phyloP scores from a whole-genome alignment of 2,797 vertebrate genomes.

The Molossus molossus region DNA sequence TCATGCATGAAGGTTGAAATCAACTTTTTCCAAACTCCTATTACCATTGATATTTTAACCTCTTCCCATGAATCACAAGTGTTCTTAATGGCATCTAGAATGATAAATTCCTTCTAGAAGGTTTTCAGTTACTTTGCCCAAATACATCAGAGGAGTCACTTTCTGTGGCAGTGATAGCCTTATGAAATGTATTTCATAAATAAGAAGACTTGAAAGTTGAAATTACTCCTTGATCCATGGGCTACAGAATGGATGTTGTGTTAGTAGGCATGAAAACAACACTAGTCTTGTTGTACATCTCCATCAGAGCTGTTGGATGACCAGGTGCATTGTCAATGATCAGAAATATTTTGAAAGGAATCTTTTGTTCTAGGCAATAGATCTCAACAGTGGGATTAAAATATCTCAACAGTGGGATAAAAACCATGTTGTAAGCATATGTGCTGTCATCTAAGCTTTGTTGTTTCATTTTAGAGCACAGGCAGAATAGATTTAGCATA shows the following conservation, averaged over 20 bases:
- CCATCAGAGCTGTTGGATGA: not conserved
- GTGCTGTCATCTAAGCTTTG: not conserved
- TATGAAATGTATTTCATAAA: not conserved
- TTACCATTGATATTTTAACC: not conserved
- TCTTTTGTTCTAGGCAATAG: not conserved
- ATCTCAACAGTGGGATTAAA: not conserved
- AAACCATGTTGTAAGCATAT: not conserved
- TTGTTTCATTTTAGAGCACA: not conserved
- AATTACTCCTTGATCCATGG: not conserved
- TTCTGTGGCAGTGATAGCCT: not conserved
- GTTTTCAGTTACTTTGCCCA: not conserved
- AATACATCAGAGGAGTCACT: not conserved
- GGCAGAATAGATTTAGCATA: not conserved
- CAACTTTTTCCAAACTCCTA: not conserved
- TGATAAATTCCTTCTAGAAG: not conserved
- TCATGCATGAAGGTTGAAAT: not conserved
- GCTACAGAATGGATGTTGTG: not conserved
- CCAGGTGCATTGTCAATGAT: not conserved
- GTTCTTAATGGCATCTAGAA: not conserved
- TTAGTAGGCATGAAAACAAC: not conserved
- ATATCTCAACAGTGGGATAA: not conserved
- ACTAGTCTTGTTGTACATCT: not conserved
- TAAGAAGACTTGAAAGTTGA: not conserved
- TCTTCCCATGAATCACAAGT: not conserved
- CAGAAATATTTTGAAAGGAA: not conserved